A percentile compares a stretch with the other conserved stretches of the same genome.
phyloP scores from a whole-genome alignment of 2,888 invertebrate species.

The Pemphredon lugubris region DNA sequence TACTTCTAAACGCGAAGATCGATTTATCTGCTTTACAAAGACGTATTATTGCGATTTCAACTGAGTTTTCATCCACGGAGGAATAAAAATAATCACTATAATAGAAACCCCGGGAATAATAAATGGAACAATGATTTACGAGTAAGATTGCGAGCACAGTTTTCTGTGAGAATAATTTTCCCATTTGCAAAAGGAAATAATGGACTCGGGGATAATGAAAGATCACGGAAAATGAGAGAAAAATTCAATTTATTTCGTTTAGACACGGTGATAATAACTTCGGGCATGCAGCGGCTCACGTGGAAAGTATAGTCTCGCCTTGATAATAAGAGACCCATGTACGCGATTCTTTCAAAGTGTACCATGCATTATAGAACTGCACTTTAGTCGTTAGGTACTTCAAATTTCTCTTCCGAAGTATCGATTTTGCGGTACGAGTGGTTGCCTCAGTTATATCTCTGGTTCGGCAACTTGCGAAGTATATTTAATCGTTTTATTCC shows the following conservation, averaged over 20 bases:
- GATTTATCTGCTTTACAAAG: too few species aligned
- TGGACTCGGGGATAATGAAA: conserved; percentile 3
- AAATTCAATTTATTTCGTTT: conserved; percentile 31
- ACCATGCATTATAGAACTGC: neutral
- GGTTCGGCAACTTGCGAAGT: neutral
- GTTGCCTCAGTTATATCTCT: neutral
- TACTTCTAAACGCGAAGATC: too few species aligned
- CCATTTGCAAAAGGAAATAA: conserved; percentile 16
- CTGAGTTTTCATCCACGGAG: too few species aligned
- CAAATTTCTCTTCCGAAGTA: neutral
- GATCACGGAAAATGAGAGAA: neutral
- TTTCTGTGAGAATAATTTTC: conserved; percentile 29
- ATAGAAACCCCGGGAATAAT: neutral
- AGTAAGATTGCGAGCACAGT: neutral
- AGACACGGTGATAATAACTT: conserved; percentile 28
- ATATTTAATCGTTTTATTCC: neutral
- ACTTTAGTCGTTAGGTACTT: neutral
- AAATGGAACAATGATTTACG: conserved; percentile 24
- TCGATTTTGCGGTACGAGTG: neutral
- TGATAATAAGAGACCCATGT: neutral
- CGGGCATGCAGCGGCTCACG: neutral
- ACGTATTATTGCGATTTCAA: too few species aligned
- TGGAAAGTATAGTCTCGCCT: neutral
- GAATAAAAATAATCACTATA: neutral
- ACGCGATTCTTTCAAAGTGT: neutral